A percentile compares a stretch with the other conserved stretches of the same genome.
Evolutionary conservation across 2,797 vertebrate genomes (phyloP).

Genomic region (Neosilurus hyrtlii): DNA sequence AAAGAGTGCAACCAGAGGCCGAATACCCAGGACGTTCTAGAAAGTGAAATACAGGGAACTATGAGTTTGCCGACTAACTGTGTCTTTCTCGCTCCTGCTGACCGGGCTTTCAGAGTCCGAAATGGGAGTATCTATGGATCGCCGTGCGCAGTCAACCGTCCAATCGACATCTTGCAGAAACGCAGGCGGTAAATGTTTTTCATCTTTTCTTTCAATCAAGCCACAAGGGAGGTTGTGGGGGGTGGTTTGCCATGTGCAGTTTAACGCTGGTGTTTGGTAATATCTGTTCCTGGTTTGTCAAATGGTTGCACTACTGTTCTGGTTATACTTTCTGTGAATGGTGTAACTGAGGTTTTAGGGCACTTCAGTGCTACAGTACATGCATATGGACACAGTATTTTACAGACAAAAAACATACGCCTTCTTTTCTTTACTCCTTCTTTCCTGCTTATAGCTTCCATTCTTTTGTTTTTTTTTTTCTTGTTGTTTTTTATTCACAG

Average conservation of each 20-base stretch:
- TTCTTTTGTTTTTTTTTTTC: no score
- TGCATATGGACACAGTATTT: neutral
- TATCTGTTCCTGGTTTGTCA: neutral
- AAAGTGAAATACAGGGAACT: constrained; percentile 41
- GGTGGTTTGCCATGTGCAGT: neutral
- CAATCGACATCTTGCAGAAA: constrained; percentile 81
- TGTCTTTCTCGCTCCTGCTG: constrained; percentile 65
- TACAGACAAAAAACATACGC: neutral
- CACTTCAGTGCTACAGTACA: neutral
- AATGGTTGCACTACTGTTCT: neutral
- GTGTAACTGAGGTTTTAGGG: neutral
- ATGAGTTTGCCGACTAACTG: constrained; percentile 80
- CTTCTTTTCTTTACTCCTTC: no score
- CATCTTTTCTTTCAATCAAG: constrained; percentile 49
- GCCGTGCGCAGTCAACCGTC: constrained; percentile 77
- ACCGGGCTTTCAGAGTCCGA: constrained; percentile 69
- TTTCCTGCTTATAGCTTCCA: no score
- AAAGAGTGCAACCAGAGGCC: constrained; percentile 35
- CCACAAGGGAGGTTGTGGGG: no score
- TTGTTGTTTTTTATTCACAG: neutral
- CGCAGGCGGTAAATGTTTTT: constrained; percentile 77
- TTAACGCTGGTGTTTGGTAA: neutral
- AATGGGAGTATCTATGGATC: constrained; percentile 75
- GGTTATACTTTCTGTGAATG: constrained; percentile 2
- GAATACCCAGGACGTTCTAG: constrained; percentile 19